Base-by-base conservation (phyloP, 2,888 invertebrate species). In the Orthonychiurus folsomi region DNA sequence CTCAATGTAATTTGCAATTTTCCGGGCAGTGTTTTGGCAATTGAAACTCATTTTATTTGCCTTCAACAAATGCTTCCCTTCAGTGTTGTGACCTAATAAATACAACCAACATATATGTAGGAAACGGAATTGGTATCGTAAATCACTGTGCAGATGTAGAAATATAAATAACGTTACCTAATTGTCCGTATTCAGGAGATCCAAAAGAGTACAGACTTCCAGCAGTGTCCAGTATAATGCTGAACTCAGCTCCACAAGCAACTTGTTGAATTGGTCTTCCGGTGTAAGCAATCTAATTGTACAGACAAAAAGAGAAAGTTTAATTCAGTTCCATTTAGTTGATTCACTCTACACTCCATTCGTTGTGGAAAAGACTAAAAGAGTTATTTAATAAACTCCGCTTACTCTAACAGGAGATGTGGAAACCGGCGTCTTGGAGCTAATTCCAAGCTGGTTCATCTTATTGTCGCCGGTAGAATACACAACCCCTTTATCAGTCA, bases 21-120 rank as follows among this genome's bases (percentile, higher is more conserved):
- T 85, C 75, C 92, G 88, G 3, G 94, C 94, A 56, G 84, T 82
- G 60, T 86, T 85, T 78, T 92, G 91, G 77, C 86, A 90, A 76
- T 89, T 87, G 81, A 85, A 94, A 72, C 88, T 86, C 74, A 94
- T 80, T 76, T 91, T 93, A 48, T 88, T 93, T 69, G 87, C 88
- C 18, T 89, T 90, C 63, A 92, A 86, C 78, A 95, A 93, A 77
- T 90, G 94, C 77, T 93, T 92, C 24, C 94, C 94, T 77, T 94
- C 94, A 0, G 93, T 90, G 77, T 94, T 94, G 78, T 94, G 93
- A 25, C 94, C 86, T 83, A 54, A 55, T 48, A 21, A 47, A 59
- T 37, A 37, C 37, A 15, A 37, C 5, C 5, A 37, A 9, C 9
- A 37, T 15, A 37, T 9, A 37, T 37, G 5, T 5, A 37, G 5